Conservation (phyloP, 2,113 vertebrate species). For the Nothobranchius kuhntae region DNA sequence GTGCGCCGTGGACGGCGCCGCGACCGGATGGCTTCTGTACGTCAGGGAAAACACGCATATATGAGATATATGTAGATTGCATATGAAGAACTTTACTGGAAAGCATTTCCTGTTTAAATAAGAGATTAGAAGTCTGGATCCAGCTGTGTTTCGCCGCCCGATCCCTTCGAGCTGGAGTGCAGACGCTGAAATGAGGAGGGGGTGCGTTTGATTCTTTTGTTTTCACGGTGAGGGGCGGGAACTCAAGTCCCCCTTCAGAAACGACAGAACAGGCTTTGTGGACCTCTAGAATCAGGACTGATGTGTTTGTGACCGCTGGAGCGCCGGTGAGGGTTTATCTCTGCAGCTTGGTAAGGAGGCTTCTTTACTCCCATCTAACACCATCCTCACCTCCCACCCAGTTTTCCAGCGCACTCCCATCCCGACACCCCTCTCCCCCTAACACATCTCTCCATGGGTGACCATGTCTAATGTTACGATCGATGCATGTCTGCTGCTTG, state of each 20-base stretch:
- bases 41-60: slow-evolving; percentile 64
- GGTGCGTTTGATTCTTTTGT: slow-evolving; percentile 49
- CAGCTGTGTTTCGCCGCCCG: slow-evolving; percentile 13
- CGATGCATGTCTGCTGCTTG: slow-evolving; percentile 81
- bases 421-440: slow-evolving; percentile 70
- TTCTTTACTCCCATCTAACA: slow-evolving; percentile 84
- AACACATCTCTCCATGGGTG: slow-evolving; percentile 82
- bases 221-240: slow-evolving; percentile 50
- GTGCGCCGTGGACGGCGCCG: slow-evolving; percentile 54
- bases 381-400: slow-evolving; percentile 77
- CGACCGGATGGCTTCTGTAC: slow-evolving; percentile 62
- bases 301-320: slow-evolving; percentile 70
- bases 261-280: slow-evolving; percentile 2
- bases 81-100: slow-evolving; percentile 65
- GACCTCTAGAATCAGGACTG: slow-evolving; percentile 30
- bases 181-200: slow-evolving; percentile 55
- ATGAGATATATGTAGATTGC: slow-evolving; percentile 69
- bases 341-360: slow-evolving; percentile 82
- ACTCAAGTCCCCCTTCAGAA: slow-evolving; percentile 8
- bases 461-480: slow-evolving; percentile 79
- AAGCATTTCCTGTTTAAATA: slow-evolving; percentile 54
- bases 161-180: background rate
- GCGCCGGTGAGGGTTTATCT: slow-evolving; percentile 78
- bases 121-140: slow-evolving; percentile 59
- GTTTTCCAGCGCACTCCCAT: slow-evolving; percentile 70